Evolutionary conservation across 1,140 invertebrate species (phyloP).

Genomic region (Stegodyphus mimosarum): DNA sequence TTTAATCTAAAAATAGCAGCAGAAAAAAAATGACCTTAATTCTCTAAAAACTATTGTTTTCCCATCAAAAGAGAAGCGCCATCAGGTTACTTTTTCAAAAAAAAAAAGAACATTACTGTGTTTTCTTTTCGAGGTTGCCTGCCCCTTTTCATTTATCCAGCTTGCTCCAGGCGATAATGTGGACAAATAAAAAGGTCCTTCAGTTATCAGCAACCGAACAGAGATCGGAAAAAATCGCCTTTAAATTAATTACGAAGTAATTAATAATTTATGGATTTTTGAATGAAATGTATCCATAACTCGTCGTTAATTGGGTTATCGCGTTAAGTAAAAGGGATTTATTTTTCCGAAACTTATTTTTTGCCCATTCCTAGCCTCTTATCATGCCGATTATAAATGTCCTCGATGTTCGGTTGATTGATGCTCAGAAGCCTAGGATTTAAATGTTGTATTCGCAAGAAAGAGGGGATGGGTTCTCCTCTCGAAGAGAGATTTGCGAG

Average conservation of each 20-base stretch:
- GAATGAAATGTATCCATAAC: constrained; percentile 57
- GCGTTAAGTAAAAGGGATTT: constrained; percentile 57
- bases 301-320: constrained; percentile 57
- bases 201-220: background rate
- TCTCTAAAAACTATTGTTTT: background rate
- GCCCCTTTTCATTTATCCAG: background rate
- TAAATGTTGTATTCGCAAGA: background rate
- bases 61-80: background rate
- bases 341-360: constrained; percentile 46
- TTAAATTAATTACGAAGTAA: constrained; percentile 60
- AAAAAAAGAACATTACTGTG: background rate
- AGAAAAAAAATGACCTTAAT: too few relatives aligned
- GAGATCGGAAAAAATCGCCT: background rate
- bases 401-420: constrained; percentile 46
- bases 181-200: constrained; percentile 2
- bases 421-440: constrained; percentile 23
- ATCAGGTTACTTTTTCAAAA: background rate
- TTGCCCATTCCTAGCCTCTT: constrained; percentile 15
- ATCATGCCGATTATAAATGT: constrained; percentile 56
- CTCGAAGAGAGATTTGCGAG: background rate
- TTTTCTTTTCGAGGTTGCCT: background rate
- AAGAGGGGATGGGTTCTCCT: background rate
- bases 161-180: background rate
- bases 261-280: constrained; percentile 61
- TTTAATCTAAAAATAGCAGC: too few relatives aligned